phyloP scores from a whole-genome alignment of 2,888 invertebrate species.

The Lasioglossum lativentre region DNA sequence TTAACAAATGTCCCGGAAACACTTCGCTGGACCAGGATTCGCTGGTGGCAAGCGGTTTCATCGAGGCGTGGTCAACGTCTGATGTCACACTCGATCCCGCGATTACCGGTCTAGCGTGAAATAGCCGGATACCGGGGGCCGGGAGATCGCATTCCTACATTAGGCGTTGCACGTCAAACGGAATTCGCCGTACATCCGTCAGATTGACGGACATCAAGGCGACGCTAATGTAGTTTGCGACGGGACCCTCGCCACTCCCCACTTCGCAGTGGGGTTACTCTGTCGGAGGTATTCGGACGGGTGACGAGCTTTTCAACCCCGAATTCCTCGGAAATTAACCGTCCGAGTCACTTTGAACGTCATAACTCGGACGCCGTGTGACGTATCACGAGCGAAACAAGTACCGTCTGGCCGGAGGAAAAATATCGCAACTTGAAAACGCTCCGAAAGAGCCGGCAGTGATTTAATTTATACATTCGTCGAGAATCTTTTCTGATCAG shows the following conservation, averaged over 20 bases:
- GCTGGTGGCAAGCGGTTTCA: neutral
- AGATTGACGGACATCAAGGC: constrained; percentile 38
- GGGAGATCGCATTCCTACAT: constrained; percentile 12
- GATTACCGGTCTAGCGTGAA: constrained; percentile 41
- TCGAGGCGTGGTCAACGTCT: constrained; percentile 21
- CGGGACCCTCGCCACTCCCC: neutral
- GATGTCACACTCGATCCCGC: constrained; percentile 24
- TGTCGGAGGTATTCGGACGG: constrained; percentile 6
- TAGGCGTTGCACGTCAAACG: constrained; percentile 41
- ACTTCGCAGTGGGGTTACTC: neutral
- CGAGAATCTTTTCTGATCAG: too few relatives aligned
- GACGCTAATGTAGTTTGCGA: constrained; percentile 10
- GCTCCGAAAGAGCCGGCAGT: neutral
- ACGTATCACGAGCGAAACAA: neutral
- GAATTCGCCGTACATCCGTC: constrained; percentile 36
- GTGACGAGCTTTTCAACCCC: constrained; percentile 6
- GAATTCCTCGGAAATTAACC: constrained; percentile 13
- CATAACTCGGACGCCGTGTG: neutral
- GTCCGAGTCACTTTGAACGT: neutral
- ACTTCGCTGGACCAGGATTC: neutral
- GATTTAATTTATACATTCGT: neutral
- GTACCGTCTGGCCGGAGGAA: neutral
- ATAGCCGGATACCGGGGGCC: constrained; percentile 36
- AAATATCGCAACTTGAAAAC: neutral
- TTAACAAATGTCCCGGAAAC: neutral